Base-by-base conservation (phyloP, 2,888 invertebrate species). In the Acronicta aceris region DNA sequence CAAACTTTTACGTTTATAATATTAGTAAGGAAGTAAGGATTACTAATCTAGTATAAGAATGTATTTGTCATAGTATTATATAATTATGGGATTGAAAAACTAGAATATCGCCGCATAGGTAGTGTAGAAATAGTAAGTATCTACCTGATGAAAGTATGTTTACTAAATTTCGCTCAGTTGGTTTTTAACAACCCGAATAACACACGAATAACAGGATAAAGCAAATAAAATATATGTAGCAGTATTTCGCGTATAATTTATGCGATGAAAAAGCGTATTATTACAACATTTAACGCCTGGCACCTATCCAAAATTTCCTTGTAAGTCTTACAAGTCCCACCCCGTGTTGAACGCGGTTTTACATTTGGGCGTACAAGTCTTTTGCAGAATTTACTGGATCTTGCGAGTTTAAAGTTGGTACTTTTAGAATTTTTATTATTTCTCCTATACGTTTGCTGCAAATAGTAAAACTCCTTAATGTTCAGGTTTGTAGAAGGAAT, bases 281-380 rank as follows among this genome's bases (percentile, higher is more conserved):
- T 58, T 58, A 61, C 58, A 62, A 49, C 41, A 53, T 73, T 65
- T 55, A 59, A 61, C 66, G 68, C 60, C 59, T 86, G 84, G 85
- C 81, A 59, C 42, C 21, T 42, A 61, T 76, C 83, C 85, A 86
- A 79, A 67, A 59, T 60, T 72, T 75, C 58, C 72, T 72, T 74
- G 73, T 69, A 69, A 65, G 70, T 56, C 54, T 63, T 57, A 70
- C 66, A 68, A 50, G 42, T 72, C 66, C 62, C 55, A 60, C 57
- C 56, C 25, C 13, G 33, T 48, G 30, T 25, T 21, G 46, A 42
- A 47, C 55, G 40, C 54, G 65, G 62, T 67, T 74, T 66, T 70
- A 71, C 51, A 52, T 76, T 81, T 79, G 78, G 67, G 69, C 72
- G 33, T 12, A 33, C 64, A 67, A 63, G 38, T 67, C 48, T 52